A percentile compares a stretch with the other conserved stretches of the same genome.
These are phyloP conservation scores for Lycophotia porphyrea DNA, from an alignment of 2,888 invertebrate species.

Conservation along the genomic window DNA sequence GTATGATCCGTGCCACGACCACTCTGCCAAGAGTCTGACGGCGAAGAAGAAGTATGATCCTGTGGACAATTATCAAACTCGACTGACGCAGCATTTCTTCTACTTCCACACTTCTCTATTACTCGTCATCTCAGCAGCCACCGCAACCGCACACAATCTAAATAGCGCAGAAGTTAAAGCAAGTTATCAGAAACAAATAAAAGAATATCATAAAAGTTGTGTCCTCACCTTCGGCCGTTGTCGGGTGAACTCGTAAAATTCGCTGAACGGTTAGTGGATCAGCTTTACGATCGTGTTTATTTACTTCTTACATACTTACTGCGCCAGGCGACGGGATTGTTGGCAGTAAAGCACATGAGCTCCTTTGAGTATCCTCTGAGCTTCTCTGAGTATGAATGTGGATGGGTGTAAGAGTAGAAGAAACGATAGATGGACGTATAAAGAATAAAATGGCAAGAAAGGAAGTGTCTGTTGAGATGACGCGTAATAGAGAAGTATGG, in stretches of 20 bases:
- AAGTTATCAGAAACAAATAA: slow-evolving; percentile 33
- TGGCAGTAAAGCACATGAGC: neutral
- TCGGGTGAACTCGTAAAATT: slow-evolving; percentile 41
- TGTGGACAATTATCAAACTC: too few relatives aligned
- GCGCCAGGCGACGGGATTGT: slow-evolving; percentile 14
- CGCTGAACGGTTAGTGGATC: slow-evolving; percentile 35
- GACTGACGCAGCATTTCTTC: neutral
- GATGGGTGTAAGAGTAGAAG: too few relatives aligned
- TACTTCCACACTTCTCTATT: neutral
- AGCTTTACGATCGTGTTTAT: slow-evolving; percentile 46
- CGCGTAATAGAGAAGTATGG: too few relatives aligned
- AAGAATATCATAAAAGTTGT: slow-evolving; percentile 30
- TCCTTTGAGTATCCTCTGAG: too few relatives aligned
- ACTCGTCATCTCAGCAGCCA: neutral
- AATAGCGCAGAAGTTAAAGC: neutral
- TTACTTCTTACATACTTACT: slow-evolving; percentile 22
- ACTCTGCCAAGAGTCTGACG: too few relatives aligned
- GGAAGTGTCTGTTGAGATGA: too few relatives aligned
- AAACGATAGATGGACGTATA: too few relatives aligned
- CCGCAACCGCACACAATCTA: neutral
- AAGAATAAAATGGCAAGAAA: too few relatives aligned
- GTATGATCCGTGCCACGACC: too few relatives aligned
- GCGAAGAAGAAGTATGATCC: too few relatives aligned
- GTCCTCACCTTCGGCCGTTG: neutral
- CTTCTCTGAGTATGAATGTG: too few relatives aligned